These are phyloP conservation scores for Cnemophilus loriae DNA, from an alignment of 2,113 vertebrate species.

Conservation along the genomic window DNA sequence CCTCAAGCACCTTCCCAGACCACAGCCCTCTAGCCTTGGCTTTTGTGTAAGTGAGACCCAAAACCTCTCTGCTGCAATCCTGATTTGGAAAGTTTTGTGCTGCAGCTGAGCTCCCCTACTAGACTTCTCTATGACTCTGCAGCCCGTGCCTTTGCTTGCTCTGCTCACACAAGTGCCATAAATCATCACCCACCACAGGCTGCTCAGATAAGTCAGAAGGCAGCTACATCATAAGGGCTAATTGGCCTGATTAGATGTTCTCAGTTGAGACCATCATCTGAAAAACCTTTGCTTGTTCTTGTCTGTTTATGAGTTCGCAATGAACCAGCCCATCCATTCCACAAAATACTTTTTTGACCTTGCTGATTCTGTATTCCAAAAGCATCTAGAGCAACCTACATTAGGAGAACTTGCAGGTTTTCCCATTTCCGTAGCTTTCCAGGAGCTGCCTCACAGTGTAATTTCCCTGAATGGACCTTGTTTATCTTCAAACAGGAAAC, in stretches of 20 bases:
- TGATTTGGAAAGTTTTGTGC: not conserved
- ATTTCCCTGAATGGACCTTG: slow-evolving; percentile 4
- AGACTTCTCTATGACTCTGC: not conserved
- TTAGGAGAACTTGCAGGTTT: slow-evolving; percentile 25
- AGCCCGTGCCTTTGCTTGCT: not conserved
- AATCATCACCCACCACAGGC: slow-evolving; percentile 31
- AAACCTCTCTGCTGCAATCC: not conserved
- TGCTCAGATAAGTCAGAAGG: slow-evolving; percentile 35
- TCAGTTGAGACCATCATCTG: slow-evolving; percentile 55
- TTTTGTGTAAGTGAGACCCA: not conserved
- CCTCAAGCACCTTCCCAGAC: not conserved
- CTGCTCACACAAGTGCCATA: not conserved
- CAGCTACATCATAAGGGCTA: slow-evolving; percentile 26
- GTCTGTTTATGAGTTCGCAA: slow-evolving; percentile 44
- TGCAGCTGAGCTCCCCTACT: not conserved
- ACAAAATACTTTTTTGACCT: not conserved
- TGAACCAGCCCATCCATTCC: not conserved
- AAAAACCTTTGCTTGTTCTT: slow-evolving; percentile 54
- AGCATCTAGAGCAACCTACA: not conserved
- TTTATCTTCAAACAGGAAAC: not conserved
- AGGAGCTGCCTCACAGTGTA: not conserved
- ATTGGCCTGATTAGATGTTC: slow-evolving; percentile 52
- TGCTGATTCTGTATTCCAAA: slow-evolving; percentile 37
- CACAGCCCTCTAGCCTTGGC: not conserved
- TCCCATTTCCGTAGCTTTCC: slow-evolving; percentile 18